Evolutionary conservation across 2,113 vertebrate genomes (phyloP), one percentile per base, ranked within the genome.

Genomic region (Menidia beryllina): DNA sequence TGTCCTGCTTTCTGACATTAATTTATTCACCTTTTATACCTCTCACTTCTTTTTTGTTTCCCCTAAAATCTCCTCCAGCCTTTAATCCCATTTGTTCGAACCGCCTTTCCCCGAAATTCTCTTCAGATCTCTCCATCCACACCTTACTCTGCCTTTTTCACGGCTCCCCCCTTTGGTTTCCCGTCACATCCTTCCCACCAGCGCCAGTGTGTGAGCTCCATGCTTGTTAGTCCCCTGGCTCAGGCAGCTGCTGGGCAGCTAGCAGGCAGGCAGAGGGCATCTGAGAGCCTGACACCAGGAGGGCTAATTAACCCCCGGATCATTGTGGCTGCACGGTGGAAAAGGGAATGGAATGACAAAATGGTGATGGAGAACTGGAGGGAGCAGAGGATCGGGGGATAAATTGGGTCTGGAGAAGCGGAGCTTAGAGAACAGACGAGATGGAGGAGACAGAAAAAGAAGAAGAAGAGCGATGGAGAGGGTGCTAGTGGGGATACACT

Each of bases 261-360:
- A 49, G 73, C 61, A 69, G 69, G 66, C 62, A 72, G 75, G 47
- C 60, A 43, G 68, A 60, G 49, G 52, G 75, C 56, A 61, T 71
- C 81, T 52, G 66, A 72, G 61, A 69, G 52, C 45, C 63, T 74
- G 85, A 84, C 82, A 69, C 82, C 84, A 20, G 51, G 63, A 87
- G 70, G 75, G 78, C 76, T 88, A 86, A 89, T 91, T 91, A 88
- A 86, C 81, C 86, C 77, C 57, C 0, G 63, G 69, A 77, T 67
- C 63, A 39, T 53, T 38, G 50, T 51, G 78, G 56, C n/a, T 17
- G 21, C 36, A 52, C 68, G 24, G 60, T 13, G 63, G 59, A 60
- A 20, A 49, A 50, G 57, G 36, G 59, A 60, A 55, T 43, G 9
- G 24, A 38, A 55, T 19, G 56, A 66, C 15, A 34, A 52, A 55